Evolutionary conservation across 2,797 vertebrate species (phyloP).

Genomic region (Sebastiscus albofasciatus): DNA sequence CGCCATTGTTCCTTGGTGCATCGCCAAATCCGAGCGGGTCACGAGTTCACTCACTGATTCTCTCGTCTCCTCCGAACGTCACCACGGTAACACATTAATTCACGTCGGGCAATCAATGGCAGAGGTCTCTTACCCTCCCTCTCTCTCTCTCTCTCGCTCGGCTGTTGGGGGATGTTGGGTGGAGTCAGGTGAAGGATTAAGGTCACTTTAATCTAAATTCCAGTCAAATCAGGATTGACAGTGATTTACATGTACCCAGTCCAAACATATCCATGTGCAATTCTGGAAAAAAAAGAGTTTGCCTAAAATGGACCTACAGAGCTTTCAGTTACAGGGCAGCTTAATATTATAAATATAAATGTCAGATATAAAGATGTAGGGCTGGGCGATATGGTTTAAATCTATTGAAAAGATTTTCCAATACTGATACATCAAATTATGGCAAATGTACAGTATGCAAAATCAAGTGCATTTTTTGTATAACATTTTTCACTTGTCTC

Average conservation of each 20-base stretch:
- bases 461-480: neutral
- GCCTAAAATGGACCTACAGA: constrained; percentile 24
- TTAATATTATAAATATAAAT: neutral
- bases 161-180: constrained; percentile 5
- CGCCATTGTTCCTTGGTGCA: constrained; percentile 39
- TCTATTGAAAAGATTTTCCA: neutral
- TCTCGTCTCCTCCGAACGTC: constrained; percentile 21
- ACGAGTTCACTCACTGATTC: constrained; percentile 45
- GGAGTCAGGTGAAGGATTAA: constrained; percentile 71
- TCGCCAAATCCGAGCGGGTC: constrained; percentile 46
- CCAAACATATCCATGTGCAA: constrained; percentile 41
- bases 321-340: neutral
- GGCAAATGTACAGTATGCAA: neutral
- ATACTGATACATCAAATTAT: neutral
- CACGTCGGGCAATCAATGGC: constrained; percentile 17
- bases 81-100: constrained; percentile 32
- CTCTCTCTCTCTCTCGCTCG: neutral
- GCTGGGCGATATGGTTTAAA: neutral
- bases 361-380: neutral
- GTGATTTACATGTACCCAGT: constrained; percentile 32
- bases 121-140: neutral
- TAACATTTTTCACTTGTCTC: neutral
- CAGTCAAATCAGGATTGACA: constrained; percentile 58
- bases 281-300: neutral
- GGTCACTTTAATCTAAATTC: constrained; percentile 73